Base-by-base conservation (phyloP, 2,113 vertebrate genomes). In the Oreochromis niloticus region DNA sequence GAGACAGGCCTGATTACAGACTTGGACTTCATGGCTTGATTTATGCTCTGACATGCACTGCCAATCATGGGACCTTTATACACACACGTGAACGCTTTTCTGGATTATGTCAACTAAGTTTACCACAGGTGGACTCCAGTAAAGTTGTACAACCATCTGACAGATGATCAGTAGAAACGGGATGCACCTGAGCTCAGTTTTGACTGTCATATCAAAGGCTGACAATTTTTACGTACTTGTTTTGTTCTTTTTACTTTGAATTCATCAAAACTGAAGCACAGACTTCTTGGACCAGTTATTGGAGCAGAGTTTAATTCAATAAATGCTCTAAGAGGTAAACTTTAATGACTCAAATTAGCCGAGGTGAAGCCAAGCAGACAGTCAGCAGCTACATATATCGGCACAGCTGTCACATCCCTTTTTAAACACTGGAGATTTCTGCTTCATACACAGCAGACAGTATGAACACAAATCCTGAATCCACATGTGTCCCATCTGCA, bases 281-380 rank as follows among this genome's bases (percentile, higher is more conserved):
- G 66, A 43, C n/a, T 16, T 43, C 12, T 43, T 43, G n/a, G 12
- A 6, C 66, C n/a, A 71, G 12, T 24, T 71, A 24, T 24, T 1
- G 0, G 19, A 0, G 0, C 14, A 12, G 36, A 41, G n/a, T 41
- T 68, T 41, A 39, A 41, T 41, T 41, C 34, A 68, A 68, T 43
- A 6, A 71, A 71, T 6, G 63, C n/a, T 71, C 4, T 41, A 41
- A 43, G 43, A 41, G 22, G 36, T 43, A 1, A 0, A 41, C 22
- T 24, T 71, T 71, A 41, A 41, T 71, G 12, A 24, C n/a, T 71
- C 66, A 71, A 43, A 71, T 71, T 24, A 71, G 36, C 36, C 0
- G 7, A 71, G 36, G 4, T 14, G 1, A 68, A 68, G 63, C 63
- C 36, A 22, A 24, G 63, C 19, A 41, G 19, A 41, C 63, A 68